phyloP scores from a whole-genome alignment of 2,888 invertebrate species.

The Torymus tubicola region DNA sequence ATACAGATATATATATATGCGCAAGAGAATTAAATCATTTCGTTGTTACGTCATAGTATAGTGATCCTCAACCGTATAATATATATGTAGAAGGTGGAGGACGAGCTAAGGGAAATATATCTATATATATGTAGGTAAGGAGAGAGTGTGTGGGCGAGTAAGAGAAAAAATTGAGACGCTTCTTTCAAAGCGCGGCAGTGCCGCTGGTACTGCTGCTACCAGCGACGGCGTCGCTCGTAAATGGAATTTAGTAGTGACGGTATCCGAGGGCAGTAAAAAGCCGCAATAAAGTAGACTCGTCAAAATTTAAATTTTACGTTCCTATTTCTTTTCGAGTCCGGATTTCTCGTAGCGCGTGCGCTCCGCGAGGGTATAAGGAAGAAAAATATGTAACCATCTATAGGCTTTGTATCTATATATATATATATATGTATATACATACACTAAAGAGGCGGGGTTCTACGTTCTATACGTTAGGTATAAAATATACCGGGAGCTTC shows the following conservation, averaged over 20 bases:
- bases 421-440: neutral
- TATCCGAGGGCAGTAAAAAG: slow-evolving; percentile 37
- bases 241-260: slow-evolving; percentile 40
- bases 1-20: too few species aligned
- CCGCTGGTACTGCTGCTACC: too few species aligned
- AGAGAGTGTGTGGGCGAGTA: too few species aligned
- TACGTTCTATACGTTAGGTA: too few species aligned
- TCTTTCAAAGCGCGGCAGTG: neutral
- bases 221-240: slow-evolving; percentile 24
- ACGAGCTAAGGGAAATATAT: too few species aligned
- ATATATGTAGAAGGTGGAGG: too few species aligned
- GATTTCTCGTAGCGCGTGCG: too few species aligned
- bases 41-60: too few species aligned
- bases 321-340: slow-evolving; percentile 36
- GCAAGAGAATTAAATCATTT: too few species aligned
- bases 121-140: too few species aligned
- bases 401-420: slow-evolving; percentile 2
- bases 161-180: slow-evolving; percentile 35
- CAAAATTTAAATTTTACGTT: slow-evolving; percentile 51
- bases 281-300: slow-evolving; percentile 39
- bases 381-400: slow-evolving; percentile 32
- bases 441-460: neutral
- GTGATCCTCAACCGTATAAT: too few species aligned
- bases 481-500: too few species aligned
- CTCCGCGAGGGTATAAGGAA: neutral